Evolutionary conservation across 1,140 invertebrate species (phyloP).

Genomic region (Pseudomyrmex flavicornis): DNA sequence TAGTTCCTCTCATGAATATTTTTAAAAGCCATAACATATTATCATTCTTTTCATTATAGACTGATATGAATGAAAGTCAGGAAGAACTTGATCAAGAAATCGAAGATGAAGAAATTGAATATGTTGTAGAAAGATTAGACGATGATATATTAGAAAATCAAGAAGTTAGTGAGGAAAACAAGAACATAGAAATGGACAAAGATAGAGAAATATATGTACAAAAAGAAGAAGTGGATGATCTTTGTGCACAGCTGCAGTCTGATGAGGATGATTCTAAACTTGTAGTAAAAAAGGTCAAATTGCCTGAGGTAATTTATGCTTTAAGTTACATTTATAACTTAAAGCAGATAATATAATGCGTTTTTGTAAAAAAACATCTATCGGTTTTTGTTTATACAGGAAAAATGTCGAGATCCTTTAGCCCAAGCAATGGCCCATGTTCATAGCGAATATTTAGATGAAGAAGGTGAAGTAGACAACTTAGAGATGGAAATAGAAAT

Average conservation of each 20-base stretch:
- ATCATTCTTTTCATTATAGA: conserved; percentile 21
- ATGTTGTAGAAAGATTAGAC: conserved; percentile 78
- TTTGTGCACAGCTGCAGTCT: conserved; percentile 56
- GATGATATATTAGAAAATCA: conserved; percentile 74
- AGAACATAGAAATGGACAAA: conserved; percentile 71
- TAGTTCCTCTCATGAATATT: neutral
- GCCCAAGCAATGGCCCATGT: conserved; percentile 80
- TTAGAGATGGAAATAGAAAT: conserved; percentile 79
- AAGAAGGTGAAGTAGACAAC: conserved; percentile 64
- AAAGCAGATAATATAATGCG: neutral
- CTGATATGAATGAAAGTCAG: conserved; percentile 21
- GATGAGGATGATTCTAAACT: conserved; percentile 69
- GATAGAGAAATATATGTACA: conserved; percentile 74
- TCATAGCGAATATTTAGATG: conserved; percentile 76
- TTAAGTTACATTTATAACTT: neutral
- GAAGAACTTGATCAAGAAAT: conserved; percentile 62
- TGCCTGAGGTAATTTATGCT: conserved; percentile 56
- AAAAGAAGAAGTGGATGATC: conserved; percentile 69
- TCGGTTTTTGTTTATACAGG: conserved; percentile 34
- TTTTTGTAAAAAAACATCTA: neutral
- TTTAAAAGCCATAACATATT: neutral
- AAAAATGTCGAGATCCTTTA: conserved; percentile 72
- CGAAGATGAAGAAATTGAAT: conserved; percentile 73
- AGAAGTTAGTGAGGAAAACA: conserved; percentile 40
- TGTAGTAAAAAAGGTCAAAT: conserved; percentile 69